Evolutionary conservation across 2,888 invertebrate genomes (phyloP), one percentile per base, ranked within the genome.

Genomic region (Drosophila hamatofila): DNA sequence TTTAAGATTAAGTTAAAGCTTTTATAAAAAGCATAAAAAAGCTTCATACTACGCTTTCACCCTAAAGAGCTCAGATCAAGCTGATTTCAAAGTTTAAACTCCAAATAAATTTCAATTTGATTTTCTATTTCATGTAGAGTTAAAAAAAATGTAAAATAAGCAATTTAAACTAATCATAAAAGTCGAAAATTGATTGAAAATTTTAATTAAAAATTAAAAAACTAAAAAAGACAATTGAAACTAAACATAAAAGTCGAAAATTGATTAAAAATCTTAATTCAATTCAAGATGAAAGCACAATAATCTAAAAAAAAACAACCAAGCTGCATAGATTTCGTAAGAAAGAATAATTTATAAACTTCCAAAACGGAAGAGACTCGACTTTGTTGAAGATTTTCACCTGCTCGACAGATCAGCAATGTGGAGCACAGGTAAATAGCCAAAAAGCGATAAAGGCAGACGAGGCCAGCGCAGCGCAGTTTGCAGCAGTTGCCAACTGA

Each of bases 401-500:
- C 30, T 49, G 30, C 18, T 49, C 30, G 2, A 9, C 21, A 52
- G 51, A 33, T 23, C 49, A 16, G 33, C 18, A 27, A 41, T 18
- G 4, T 18, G n/a, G n/a, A 42, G 41, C 42, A 42, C 27, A 49
- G 48, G 27, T 49, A 49, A 14, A 49, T 30, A 30, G 48, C 16
- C 7, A 6, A n/a, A 18, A 18, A 18, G 18, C 18, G 49, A 12
- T 14, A 21, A 14, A 14, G 49, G 8, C 21, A 33, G 35, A 16
- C 21, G 8, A 16, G 33, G 9, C 8, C 18, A 42, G 21, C 6
- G 21, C 42, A 35, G 35, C 0, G 57, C 61, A 51, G 73, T 51
- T 58, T 44, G 68, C 39, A 39, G 39, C 39, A 41, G 21, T 41
- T 41, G 41, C 37, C 49, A 70, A 71, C 56, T 46, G 30, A n/a